These are phyloP conservation scores for Bombycilla garrulus DNA, from an alignment of 2,113 vertebrate genomes.

Conservation along the genomic window DNA sequence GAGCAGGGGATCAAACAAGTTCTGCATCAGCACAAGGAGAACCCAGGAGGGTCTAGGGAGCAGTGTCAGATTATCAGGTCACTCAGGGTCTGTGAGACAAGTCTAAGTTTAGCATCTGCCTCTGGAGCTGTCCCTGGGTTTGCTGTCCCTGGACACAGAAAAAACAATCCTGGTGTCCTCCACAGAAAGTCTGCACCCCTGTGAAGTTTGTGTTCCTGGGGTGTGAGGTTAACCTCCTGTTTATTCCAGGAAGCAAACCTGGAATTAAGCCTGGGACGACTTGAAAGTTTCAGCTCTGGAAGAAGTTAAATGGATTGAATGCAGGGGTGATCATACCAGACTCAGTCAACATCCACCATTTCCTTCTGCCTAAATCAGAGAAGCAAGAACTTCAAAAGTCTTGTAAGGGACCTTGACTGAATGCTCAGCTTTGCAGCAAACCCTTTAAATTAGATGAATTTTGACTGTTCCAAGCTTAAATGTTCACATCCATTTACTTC, in stretches of 20 bases:
- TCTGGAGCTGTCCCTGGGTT: neutral
- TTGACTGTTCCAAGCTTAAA: neutral
- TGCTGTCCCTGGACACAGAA: neutral
- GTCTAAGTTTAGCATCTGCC: neutral
- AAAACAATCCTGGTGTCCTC: neutral
- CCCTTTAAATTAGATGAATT: neutral
- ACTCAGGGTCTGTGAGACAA: neutral
- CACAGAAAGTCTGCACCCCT: neutral
- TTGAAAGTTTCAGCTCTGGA: neutral
- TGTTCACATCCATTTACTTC: neutral
- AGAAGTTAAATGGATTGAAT: constrained; percentile 21
- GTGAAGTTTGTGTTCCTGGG: neutral
- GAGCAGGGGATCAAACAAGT: neutral
- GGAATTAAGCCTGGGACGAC: neutral
- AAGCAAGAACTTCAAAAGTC: neutral
- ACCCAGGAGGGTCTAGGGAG: neutral
- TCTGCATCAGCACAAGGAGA: neutral
- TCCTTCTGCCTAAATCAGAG: neutral
- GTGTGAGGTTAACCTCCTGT: neutral
- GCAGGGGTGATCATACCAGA: neutral
- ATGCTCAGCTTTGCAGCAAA: neutral
- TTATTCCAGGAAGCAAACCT: neutral
- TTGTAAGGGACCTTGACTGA: neutral
- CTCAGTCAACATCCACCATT: neutral
- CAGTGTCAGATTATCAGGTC: neutral